phyloP scores from a whole-genome alignment of 2,797 vertebrate species.

The Characodon lateralis region DNA sequence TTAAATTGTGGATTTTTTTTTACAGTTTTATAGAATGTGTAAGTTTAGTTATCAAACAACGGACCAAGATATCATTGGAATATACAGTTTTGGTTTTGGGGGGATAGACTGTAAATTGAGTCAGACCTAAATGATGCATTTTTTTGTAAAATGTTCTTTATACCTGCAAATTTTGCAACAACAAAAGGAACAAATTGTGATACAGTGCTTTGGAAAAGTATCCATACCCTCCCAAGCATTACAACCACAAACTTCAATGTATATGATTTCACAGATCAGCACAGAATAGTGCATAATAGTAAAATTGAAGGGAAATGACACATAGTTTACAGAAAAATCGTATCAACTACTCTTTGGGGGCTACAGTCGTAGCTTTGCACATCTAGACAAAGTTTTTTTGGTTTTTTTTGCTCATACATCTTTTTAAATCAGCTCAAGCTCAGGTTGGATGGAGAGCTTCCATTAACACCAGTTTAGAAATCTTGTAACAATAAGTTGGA shows the following conservation, averaged over 20 bases:
- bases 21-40: neutral
- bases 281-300: neutral
- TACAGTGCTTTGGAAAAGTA: too few species aligned
- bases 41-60: neutral
- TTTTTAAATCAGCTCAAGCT: too few species aligned
- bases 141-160: too few species aligned
- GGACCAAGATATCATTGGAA: neutral
- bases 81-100: neutral
- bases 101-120: neutral
- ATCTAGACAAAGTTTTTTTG: too few species aligned
- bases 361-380: too few species aligned
- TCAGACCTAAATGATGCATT: neutral
- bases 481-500: neutral
- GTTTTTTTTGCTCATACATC: too few species aligned
- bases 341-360: neutral
- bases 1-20: neutral
- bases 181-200: too few species aligned
- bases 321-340: neutral
- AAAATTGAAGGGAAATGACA: neutral
- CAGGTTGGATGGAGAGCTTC: neutral
- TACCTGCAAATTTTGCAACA: too few species aligned
- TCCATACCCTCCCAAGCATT: too few species aligned
- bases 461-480: neutral
- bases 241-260: too few species aligned
- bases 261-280: too few species aligned